Base-by-base conservation (phyloP, 1,140 invertebrate genomes). In the Lasioglossum albipes region DNA sequence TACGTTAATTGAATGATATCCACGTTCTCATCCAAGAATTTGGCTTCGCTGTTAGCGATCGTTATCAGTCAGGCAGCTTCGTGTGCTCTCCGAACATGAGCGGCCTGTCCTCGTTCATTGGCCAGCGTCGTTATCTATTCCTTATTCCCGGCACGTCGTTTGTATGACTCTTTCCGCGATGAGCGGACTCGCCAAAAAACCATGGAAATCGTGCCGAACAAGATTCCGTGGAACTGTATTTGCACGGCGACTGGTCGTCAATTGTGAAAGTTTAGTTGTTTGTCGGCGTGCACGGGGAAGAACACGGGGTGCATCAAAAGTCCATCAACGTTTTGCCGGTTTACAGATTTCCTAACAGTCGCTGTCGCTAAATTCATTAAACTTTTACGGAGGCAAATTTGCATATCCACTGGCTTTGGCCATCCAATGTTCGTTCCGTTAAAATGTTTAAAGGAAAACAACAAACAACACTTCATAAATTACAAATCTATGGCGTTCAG, bases 181-280 rank as follows among this genome's bases (percentile, higher is more conserved):
- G 64, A 73, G 52, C 12, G 31, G 57, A 22, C 78, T 78, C 70
- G 4, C 69, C 82, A 75, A 81, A 84, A 84, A 79, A 73, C 16
- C 75, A 82, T 84, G 82, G 79, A 62, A 81, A 82, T 82, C 68
- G 65, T 61, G 52, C 52, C 16, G 41, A 22, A 66, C 42, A 27
- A 57, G 64, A 68, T 82, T 69, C 79, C 57, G 45, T 57, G 69
- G 73, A 84, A 81, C 42, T 69, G 72, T 76, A 70, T 31, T 27
- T 22, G n/a, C 3, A n/a, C 45, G 22, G 62, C 64, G 27, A 71
- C 27, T 31, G 62, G 42, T 52, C 54, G 73, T 81, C 82, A 76
- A 81, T 84, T 81, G 79, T 81, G 82, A 84, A 84, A 84, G 82
- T 81, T 76, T 13, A 31, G 69, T 79, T 75, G 78, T 68, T 75